phyloP scores from a whole-genome alignment of 2,113 vertebrate genomes.

The Triplophysa siluroides region DNA sequence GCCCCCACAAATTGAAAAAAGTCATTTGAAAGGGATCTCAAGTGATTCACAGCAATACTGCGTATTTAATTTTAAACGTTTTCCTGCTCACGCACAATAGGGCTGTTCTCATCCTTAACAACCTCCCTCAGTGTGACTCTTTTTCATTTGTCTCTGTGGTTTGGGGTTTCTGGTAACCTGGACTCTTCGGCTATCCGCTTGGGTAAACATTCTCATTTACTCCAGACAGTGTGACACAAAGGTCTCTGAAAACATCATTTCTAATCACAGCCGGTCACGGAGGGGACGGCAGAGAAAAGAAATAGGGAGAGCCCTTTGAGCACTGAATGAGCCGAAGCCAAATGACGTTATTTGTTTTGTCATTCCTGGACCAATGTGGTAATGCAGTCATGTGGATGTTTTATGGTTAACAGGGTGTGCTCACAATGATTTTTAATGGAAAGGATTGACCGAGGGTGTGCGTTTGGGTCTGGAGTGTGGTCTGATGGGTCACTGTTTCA shows the following conservation, averaged over 20 bases:
- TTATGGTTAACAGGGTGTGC: not conserved
- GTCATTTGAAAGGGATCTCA: not conserved
- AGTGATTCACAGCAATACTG: not conserved
- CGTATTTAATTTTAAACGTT: not conserved
- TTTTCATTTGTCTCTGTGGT: not conserved
- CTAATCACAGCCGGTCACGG: not conserved
- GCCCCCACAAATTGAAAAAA: not conserved
- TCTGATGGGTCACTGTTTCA: not conserved
- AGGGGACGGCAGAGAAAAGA: not conserved
- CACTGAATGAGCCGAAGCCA: not conserved
- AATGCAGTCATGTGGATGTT: not conserved
- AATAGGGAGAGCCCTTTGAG: not conserved
- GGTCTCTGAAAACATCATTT: not conserved
- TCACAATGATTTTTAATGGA: not conserved
- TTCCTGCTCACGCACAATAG: not conserved
- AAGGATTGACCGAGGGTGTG: not conserved
- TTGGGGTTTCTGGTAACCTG: not conserved
- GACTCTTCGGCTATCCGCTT: not conserved
- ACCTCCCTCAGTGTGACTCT: not conserved
- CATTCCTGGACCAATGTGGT: not conserved
- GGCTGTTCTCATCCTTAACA: not conserved
- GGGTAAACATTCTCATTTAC: not conserved
- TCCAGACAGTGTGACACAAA: not conserved
- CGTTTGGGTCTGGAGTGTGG: not conserved
- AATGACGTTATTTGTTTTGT: not conserved